Base-by-base conservation (phyloP, 2,888 invertebrate genomes). In the Odontomyia ornata region DNA sequence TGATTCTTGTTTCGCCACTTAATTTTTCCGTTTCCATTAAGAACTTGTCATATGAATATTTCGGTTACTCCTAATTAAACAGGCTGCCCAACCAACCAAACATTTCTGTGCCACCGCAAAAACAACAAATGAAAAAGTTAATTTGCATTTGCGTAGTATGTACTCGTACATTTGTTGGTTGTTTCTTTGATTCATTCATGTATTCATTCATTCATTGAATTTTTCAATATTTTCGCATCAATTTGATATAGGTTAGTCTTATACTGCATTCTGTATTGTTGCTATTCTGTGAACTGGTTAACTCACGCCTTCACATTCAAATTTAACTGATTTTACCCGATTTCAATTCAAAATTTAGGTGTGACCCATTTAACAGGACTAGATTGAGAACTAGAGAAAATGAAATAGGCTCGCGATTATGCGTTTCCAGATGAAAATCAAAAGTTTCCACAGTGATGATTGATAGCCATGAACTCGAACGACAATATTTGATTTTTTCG, bases 81-180 rank as follows among this genome's bases (percentile, higher is more conserved):
- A 9, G n/a, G 4, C 57, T 9, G 9, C 3, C 36, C 36, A 36
- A 36, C 36, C 36, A 9, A n/a, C n/a, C n/a, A n/a, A n/a, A n/a
- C n/a, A n/a, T n/a, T n/a, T 36, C 9, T 36, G 5, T 36, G 36
- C 36, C 36, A 36, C 36, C 36, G 5, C 3, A 36, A 36, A 5
- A 9, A 36, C 36, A 36, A 36, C 25, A 25, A 60, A 60, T 21
- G 28, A 64, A 64, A 64, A 64, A 64, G 3, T n/a, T 30, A 30
- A 64, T 64, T 64, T 64, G 18, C 64, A 64, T 64, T 64, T 30
- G 64, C 64, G 64, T 64, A 30, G 64, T 64, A n/a, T 9, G 5
- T 52, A n/a, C n/a, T n/a, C n/a, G n/a, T n/a, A n/a, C n/a, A n/a
- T 52, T 18, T 18, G 60, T 15, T 36, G 36, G 4, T 30, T 25